Conservation (phyloP, 2,797 vertebrate genomes). For the Chiloscyllium punctatum region DNA sequence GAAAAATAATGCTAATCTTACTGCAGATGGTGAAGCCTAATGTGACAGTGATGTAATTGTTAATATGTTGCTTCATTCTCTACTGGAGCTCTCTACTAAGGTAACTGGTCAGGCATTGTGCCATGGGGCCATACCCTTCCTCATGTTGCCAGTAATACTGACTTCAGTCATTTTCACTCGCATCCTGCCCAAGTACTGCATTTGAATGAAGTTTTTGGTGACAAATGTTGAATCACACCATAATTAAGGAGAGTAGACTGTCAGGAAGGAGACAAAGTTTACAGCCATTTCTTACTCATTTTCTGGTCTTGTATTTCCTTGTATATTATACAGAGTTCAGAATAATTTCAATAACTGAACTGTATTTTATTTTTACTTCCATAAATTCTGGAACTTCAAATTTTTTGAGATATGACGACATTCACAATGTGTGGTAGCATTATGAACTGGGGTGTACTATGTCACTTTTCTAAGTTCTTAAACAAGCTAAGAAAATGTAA, state of each 20-base stretch:
- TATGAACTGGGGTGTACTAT: not conserved
- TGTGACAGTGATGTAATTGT: constrained; percentile 9
- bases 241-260: not conserved
- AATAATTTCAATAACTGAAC: not conserved
- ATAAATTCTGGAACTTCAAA: not conserved
- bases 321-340: not conserved
- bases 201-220: constrained; percentile 30
- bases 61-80: not conserved
- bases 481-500: not conserved
- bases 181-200: constrained; percentile 19
- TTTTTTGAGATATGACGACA: not conserved
- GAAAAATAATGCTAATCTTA: not conserved
- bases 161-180: constrained; percentile 25
- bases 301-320: constrained; percentile 25
- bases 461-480: no score
- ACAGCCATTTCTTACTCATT: constrained; percentile 36
- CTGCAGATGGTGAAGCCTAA: not conserved
- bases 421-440: no score
- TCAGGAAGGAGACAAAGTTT: constrained; percentile 33
- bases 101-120: not conserved
- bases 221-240: constrained; percentile 35
- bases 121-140: not conserved
- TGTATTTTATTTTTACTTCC: not conserved
- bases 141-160: not conserved
- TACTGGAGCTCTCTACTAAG: no score